Base-by-base conservation (phyloP, 2,113 vertebrate species). In the Ranitomeya imitator region DNA sequence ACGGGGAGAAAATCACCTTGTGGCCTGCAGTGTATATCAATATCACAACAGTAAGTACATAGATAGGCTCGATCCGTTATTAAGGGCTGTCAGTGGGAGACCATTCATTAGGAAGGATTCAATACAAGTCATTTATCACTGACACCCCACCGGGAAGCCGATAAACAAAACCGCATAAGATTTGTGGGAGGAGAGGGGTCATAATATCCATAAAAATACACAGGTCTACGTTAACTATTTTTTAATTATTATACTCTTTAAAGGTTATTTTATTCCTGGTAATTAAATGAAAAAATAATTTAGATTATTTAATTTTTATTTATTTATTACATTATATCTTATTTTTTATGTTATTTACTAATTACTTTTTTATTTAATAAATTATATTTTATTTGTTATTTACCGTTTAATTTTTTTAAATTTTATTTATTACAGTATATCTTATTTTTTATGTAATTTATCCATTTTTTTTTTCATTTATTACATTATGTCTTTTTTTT, bases 1-100 rank as follows among this genome's bases (percentile, higher is more conserved):
- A 90, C 89, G 92, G 90, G 91, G 89, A 92, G 91, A 94, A 93
- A 92, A 94, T 90, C 91, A 88, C 89, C 93, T 94, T 92, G 91
- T 93, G 92, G 93, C 91, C 91, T 87, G 86, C 93, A 92, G 93
- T 94, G 94, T 95, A 95, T 94, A 91, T 65, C 0, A 13, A 13
- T 57, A 90, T 89, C 89, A 89, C 84, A 90, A 82, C 61, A 90
- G 18, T 83, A 89, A 85, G 76, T 84, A 89, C 60, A 78, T 83
- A 84, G 86, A 59, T 67, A 73, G 87, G 57, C 87, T 67, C 60
- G 9, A 78, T 37, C 1, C 26, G 59, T 85, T 89, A 89, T 89
- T 89, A 89, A 69, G 85, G 81, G 69, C 80, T 84, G 80, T 84
- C 87, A 77, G 87, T 77, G 80, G 87, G 87, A 84, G 71, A 88